Evolutionary conservation across 2,888 invertebrate species (phyloP).

Genomic region (Himalopsyche kuldschensis): DNA sequence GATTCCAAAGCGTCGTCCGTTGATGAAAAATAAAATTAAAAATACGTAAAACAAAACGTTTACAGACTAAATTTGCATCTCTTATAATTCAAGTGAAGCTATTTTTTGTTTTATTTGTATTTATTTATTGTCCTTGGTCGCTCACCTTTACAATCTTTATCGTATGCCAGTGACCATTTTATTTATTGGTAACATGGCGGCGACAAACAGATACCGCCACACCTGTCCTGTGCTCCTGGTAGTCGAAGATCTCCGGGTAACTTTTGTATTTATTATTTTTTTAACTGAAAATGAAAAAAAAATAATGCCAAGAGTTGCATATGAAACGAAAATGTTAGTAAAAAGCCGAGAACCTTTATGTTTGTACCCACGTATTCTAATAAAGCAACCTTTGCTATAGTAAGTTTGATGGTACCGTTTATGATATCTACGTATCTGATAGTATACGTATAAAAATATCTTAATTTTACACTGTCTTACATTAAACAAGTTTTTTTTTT

Average conservation of each 20-base stretch:
- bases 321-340: too few species aligned
- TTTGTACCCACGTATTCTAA: too few species aligned
- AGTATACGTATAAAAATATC: too few species aligned
- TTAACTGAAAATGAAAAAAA: not conserved
- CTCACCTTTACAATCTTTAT: not conserved
- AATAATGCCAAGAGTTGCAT: too few species aligned
- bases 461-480: too few species aligned
- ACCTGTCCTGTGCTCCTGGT: constrained; percentile 8
- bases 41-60: not conserved
- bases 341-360: too few species aligned
- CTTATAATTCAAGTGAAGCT: not conserved
- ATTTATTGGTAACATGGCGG: not conserved
- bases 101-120: constrained; percentile 9
- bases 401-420: too few species aligned
- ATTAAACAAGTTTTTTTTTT: too few species aligned
- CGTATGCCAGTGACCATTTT: not conserved
- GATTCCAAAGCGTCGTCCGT: not conserved
- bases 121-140: constrained; percentile 8
- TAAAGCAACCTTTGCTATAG: too few species aligned
- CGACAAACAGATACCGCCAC: constrained; percentile 3
- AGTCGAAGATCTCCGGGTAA: not conserved
- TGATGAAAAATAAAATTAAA: not conserved
- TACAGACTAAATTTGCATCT: constrained; percentile 1
- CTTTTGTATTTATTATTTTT: too few species aligned
- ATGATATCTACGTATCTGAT: too few species aligned